Conservation (phyloP, 2,797 vertebrate species). For the Buphagus erythrorhynchus region DNA sequence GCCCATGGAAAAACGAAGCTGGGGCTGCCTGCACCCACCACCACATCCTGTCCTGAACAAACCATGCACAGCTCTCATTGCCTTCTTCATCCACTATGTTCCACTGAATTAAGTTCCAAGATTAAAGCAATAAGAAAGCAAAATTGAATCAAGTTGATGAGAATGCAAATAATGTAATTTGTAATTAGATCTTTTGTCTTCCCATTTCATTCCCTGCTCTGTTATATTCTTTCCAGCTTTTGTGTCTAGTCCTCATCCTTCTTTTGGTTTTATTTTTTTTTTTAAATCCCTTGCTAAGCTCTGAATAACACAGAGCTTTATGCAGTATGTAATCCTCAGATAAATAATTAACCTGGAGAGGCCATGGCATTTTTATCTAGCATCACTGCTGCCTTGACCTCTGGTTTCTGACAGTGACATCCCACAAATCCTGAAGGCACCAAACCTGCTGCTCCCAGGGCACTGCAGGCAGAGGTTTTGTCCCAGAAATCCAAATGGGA, state of each 20-base stretch:
- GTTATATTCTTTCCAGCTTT: conserved; percentile 4
- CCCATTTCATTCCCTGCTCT: not conserved
- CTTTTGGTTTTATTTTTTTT: not conserved
- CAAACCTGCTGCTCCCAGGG: not conserved
- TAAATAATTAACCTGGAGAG: not conserved
- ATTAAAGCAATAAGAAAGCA: conserved; percentile 54
- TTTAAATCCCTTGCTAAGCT: not conserved
- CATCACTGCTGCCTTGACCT: not conserved
- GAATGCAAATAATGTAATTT: conserved; percentile 56
- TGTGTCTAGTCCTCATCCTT: not conserved
- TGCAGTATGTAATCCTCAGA: not conserved
- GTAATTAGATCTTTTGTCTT: conserved; percentile 62
- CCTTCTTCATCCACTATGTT: not conserved
- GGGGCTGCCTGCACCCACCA: not conserved
- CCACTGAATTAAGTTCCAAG: conserved; percentile 33
- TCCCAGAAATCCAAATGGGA: rapidly evolving
- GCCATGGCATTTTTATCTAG: not conserved
- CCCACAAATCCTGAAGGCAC: not conserved
- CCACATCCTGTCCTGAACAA: not conserved
- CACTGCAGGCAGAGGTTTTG: not conserved
- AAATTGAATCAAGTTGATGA: conserved; percentile 44
- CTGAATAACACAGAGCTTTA: not conserved
- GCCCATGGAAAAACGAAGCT: not conserved
- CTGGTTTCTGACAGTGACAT: not conserved
- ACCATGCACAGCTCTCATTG: not conserved